phyloP scores from a whole-genome alignment of 2,113 vertebrate species.

The Micronycteris hirsuta region DNA sequence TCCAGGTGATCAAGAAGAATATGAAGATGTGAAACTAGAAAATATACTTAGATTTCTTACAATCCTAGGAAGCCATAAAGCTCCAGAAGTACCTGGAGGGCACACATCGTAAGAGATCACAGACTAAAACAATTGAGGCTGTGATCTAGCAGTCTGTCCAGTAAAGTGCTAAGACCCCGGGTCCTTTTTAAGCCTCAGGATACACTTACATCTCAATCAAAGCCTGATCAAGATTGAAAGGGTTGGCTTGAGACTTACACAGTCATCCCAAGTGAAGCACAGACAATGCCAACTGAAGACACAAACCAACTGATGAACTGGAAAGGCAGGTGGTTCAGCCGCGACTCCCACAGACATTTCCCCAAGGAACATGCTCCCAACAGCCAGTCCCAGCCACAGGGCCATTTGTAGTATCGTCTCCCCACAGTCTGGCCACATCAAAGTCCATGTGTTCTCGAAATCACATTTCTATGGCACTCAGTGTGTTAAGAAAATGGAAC shows the following conservation, averaged over 20 bases:
- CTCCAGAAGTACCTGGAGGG: background rate
- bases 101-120: background rate
- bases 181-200: background rate
- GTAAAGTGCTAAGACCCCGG: background rate
- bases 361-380: background rate
- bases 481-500: background rate
- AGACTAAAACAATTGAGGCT: background rate
- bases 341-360: background rate
- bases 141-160: background rate
- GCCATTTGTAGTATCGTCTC: background rate
- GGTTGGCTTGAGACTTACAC: background rate
- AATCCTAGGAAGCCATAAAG: background rate
- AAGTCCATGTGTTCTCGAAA: background rate
- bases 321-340: background rate
- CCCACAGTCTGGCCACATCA: background rate
- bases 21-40: background rate
- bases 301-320: background rate
- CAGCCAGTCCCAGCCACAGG: background rate
- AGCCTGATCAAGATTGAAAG: background rate
- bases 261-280: background rate
- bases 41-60: background rate
- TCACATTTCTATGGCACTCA: background rate
- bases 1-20: background rate
- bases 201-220: background rate
- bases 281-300: background rate